These are phyloP conservation scores for Hydrotaea cyrtoneurina DNA, from an alignment of 2,888 invertebrate species.

Conservation along the genomic window DNA sequence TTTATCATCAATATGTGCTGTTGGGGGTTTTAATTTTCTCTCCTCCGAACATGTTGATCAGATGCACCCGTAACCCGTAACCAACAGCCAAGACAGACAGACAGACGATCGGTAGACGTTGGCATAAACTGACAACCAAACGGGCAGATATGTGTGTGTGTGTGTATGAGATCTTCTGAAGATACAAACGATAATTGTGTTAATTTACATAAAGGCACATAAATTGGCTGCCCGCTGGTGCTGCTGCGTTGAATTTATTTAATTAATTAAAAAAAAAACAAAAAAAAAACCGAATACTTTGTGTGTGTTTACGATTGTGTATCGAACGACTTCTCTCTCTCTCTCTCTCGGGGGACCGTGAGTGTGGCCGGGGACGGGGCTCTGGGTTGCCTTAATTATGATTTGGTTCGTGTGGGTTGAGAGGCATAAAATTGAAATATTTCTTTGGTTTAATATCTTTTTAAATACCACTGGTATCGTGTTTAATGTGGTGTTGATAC, in stretches of 20 bases:
- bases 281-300: no score
- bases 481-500: conserved; percentile 58
- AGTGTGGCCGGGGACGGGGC: not conserved
- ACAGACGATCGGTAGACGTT: not conserved
- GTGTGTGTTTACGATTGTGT: conserved; percentile 44
- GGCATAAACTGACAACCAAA: not conserved
- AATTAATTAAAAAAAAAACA: conserved; percentile 64
- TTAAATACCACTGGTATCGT: conserved; percentile 46
- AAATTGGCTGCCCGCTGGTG: conserved; percentile 60
- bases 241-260: conserved; percentile 61
- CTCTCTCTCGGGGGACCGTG: not conserved
- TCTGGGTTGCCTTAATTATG: not conserved
- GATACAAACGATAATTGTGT: conserved; percentile 62
- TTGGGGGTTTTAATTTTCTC: conserved; percentile 7
- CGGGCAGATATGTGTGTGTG: not conserved
- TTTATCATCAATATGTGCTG: conserved; percentile 34
- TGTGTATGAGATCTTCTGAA: conserved; percentile 25
- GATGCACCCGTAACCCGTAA: not conserved
- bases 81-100: not conserved
- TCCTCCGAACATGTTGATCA: conserved; percentile 3
- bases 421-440: conserved; percentile 50
- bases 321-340: not conserved
- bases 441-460: conserved; percentile 51
- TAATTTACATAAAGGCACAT: conserved; percentile 69
- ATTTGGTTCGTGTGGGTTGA: conserved; percentile 50